Evolutionary conservation across 92 coral and sea anemone species (phyloP).

Genomic region (Porites divaricata): DNA sequence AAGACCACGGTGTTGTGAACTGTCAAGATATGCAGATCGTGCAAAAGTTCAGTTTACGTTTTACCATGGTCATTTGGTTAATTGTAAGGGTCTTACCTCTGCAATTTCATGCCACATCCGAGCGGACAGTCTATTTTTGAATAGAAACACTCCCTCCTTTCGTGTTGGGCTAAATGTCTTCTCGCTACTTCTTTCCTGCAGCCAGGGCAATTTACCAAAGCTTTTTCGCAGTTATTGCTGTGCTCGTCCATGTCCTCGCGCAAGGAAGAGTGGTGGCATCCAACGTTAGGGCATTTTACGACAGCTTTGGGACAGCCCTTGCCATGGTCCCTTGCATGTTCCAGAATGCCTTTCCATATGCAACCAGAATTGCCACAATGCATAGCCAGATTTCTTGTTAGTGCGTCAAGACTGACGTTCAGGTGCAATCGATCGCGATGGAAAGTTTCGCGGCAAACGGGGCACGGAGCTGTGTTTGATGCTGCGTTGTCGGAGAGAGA

Average conservation of each 20-base stretch:
- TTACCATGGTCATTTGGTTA: no score
- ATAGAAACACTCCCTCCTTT: slow-evolving; percentile 8
- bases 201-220: slow-evolving; percentile 12
- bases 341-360: slow-evolving; percentile 6
- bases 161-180: slow-evolving; percentile 5
- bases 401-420: no score
- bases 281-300: not conserved
- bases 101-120: slow-evolving; percentile 12
- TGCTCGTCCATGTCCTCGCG: slow-evolving; percentile 22
- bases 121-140: slow-evolving; percentile 26
- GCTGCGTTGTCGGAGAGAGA: slow-evolving; percentile 10
- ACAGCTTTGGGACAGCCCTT: slow-evolving; percentile 20
- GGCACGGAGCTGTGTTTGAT: slow-evolving; percentile 15
- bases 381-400: no score
- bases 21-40: no score
- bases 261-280: slow-evolving; percentile 14
- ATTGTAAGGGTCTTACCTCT: not conserved
- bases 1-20: not conserved
- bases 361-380: not conserved
- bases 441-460: slow-evolving; percentile 19
- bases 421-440: not conserved
- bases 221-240: slow-evolving; percentile 20
- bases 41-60: no score
- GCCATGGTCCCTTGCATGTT: not conserved
- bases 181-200: slow-evolving; percentile 3